Evolutionary conservation across 2,888 invertebrate genomes (phyloP), one percentile per base, ranked within the genome.

Genomic region (Anoncus sp.): DNA sequence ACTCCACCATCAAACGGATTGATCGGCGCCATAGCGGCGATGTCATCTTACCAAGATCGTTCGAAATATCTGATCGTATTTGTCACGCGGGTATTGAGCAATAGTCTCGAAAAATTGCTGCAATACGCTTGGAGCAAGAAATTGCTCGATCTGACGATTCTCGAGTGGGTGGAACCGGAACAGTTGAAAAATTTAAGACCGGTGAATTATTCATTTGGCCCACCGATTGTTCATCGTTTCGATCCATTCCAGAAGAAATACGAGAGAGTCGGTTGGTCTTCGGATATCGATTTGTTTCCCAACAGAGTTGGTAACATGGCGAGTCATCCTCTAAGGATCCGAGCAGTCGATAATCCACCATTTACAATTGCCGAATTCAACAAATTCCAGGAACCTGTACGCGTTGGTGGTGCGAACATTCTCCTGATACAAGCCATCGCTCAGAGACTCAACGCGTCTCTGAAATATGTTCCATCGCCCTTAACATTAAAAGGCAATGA

Each of bases 281-380:
- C 74, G 3, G 10, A 18, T 3, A 24, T n/a, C 7, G 16, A 65
- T 6, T 75, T 79, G 65, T 84, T 83, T 22, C 85, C 86, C 0
- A 66, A 84, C 22, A 83, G 85, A 27, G 9, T 82, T 3, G 47
- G 6, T 0, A 59, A 87, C 59, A 79, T 85, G 65, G 31, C 82
- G 35, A 82, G 82, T 5, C 77, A 83, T 24, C 67, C 75, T 1
- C 6, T 87, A 0, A 67, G n/a, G 2, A 59, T 82, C 5, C 53
- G 20, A 1, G 10, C 78, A 0, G 0, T 60, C 0, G 12, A 80
- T 3, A 59, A 57, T 1, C 51, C 77, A 1, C 83, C 82, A 0
- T 63, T 77, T 18, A 27, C 75, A 1, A 9, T 35, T 1, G n/a
- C 79, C 0, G 6, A 5, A 1, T 67, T 51, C n/a, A 47, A 83